These are phyloP conservation scores for Dolichallabes microphthalmus DNA, from an alignment of 2,113 vertebrate genomes.

Conservation along the genomic window DNA sequence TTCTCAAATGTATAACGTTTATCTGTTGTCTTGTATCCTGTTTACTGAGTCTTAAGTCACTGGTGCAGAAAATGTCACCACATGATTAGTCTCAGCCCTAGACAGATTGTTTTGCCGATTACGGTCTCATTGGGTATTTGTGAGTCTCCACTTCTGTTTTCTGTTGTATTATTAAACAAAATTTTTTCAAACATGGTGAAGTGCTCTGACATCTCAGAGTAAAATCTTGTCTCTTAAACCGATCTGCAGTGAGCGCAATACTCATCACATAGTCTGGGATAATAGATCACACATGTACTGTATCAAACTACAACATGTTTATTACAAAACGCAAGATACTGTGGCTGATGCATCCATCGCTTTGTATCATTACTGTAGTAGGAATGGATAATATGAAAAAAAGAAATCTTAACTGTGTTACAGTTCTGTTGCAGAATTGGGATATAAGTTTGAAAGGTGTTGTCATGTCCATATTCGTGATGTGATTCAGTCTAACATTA, in stretches of 20 bases:
- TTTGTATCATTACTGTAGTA: not conserved
- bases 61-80: not conserved
- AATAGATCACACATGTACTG: not conserved
- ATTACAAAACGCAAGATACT: not conserved
- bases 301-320: not conserved
- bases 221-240: not conserved
- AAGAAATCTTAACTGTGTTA: not conserved
- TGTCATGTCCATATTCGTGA: not conserved
- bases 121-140: not conserved
- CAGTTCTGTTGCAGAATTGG: not conserved
- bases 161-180: not conserved
- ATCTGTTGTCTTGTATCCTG: slow-evolving; percentile 7
- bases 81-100: not conserved
- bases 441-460: not conserved
- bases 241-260: not conserved
- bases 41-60: not conserved
- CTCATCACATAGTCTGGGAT: not conserved
- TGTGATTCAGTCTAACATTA: not conserved
- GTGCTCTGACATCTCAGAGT: not conserved
- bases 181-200: not conserved
- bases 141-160: not conserved
- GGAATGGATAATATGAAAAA: not conserved
- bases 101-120: not conserved
- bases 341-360: not conserved
- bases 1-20: not conserved